Evolutionary conservation across 1,140 invertebrate species (phyloP), one percentile per base, ranked within the genome.

Genomic region (Acromyrmex echinatior): DNA sequence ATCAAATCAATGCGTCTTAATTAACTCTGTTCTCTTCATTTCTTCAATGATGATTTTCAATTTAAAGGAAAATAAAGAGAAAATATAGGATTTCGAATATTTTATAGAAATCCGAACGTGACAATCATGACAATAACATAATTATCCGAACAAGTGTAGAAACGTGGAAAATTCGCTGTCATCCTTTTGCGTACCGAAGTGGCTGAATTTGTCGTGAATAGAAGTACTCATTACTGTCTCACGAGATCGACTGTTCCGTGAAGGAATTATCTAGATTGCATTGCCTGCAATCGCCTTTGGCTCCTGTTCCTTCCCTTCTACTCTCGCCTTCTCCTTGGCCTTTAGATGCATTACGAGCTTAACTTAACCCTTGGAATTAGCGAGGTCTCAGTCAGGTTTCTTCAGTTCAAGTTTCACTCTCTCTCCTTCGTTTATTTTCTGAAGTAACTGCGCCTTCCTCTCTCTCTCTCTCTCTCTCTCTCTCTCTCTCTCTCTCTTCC

Each of bases 311-410:
- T 74, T 16, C 7, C 16, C 51, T 49, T 66, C 74, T n/a, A n/a
- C 79, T 60, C 60, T 53, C 60, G 58, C 28, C 35, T 76, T 9
- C 58, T 76, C 18, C 65, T 84, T 86, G 53, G 31, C 58, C 63
- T 87, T 87, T 80, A 88, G 88, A 89, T 84, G 87, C 91, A 91
- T 92, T 86, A 92, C 86, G 66, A 88, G 92, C 92, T 94, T 94
- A 94, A 92, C 90, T 94, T 94, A 92, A 93, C 93, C 93, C 92
- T 87, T 90, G 84, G 92, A 94, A 93, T 94, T 90, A 87, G 88
- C 88, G 88, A 85, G 80, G 88, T 86, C 71, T 91, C 92, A 93
- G 90, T 91, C 73, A 77, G 93, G 94, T 93, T 94, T 94, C 94
- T 86, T 35, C 81, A 89, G 92, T 92, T 94, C 92, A 85, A 91